Percentiles rank a stretch among this genome's conserved stretches.
Evolutionary conservation across 2,888 invertebrate genomes (phyloP).

Genomic region (Apodemia mormo): DNA sequence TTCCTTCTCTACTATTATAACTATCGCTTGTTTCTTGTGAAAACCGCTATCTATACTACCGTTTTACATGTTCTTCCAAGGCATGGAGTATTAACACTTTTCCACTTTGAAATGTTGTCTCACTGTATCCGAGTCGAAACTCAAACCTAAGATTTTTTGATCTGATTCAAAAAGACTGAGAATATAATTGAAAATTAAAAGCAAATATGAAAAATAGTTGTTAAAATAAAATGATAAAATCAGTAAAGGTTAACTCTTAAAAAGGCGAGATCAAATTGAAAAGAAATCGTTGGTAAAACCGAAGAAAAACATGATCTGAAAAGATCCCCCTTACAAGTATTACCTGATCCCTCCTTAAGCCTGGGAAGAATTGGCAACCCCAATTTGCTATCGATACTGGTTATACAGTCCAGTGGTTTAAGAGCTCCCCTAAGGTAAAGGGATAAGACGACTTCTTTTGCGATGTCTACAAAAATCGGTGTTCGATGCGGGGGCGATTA

Average conservation of each 20-base stretch:
- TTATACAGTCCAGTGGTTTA: constrained; percentile 60
- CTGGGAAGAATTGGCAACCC: constrained; percentile 61
- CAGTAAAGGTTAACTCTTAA: constrained; percentile 10
- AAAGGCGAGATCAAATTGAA: constrained; percentile 24
- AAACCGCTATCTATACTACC: too few species aligned
- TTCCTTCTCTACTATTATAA: too few species aligned
- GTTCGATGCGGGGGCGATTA: constrained; percentile 63
- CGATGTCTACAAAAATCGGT: constrained; percentile 71
- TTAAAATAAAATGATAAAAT: constrained; percentile 10
- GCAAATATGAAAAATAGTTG: not conserved
- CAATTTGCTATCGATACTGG: constrained; percentile 77
- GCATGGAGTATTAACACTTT: too few species aligned
- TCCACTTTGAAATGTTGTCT: too few species aligned
- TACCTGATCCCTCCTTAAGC: constrained; percentile 58
- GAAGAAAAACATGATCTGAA: constrained; percentile 49
- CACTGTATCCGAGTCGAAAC: too few species aligned
- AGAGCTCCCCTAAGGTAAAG: constrained; percentile 54
- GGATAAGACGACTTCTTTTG: constrained; percentile 74
- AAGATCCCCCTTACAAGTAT: constrained; percentile 58
- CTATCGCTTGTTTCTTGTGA: too few species aligned
- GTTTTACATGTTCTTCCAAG: too few species aligned
- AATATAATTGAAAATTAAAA: too few species aligned
- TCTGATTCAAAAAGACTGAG: too few species aligned
- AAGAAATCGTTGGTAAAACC: constrained; percentile 38
- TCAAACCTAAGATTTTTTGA: too few species aligned